Percentiles rank a stretch among this genome's conserved stretches.
Evolutionary conservation across 2,888 invertebrate species (phyloP).

Genomic region (Aphrophora alni): DNA sequence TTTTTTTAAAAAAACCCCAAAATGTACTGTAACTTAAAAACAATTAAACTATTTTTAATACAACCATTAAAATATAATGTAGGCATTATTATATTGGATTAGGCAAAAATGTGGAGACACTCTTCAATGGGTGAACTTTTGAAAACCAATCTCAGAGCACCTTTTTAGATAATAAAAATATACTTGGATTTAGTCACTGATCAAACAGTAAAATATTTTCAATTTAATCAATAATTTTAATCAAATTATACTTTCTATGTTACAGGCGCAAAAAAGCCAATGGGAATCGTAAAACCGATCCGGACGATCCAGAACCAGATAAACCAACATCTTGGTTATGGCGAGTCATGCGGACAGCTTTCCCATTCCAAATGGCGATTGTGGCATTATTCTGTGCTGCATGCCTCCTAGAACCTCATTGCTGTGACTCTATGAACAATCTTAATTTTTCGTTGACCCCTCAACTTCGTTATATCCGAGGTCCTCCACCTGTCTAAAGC

Average conservation of each 20-base stretch:
- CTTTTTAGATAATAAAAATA: no score
- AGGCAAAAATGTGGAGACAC: no score
- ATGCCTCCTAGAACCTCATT: conserved; percentile 75
- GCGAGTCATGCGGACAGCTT: conserved; percentile 73
- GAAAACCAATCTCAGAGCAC: no score
- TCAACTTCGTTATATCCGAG: conserved; percentile 80
- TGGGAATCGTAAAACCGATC: conserved; percentile 54
- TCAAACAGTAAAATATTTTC: no score
- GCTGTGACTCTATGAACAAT: conserved; percentile 80
- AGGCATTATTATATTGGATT: no score
- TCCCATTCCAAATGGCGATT: conserved; percentile 78
- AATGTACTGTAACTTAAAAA: no score
- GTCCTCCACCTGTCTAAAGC: conserved; percentile 78
- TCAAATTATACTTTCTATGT: neutral
- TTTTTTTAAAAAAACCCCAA: no score
- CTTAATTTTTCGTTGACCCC: conserved; percentile 78
- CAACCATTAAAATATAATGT: no score
- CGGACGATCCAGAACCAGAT: conserved; percentile 58
- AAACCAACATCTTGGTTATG: conserved; percentile 58
- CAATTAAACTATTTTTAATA: no score
- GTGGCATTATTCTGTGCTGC: conserved; percentile 75
- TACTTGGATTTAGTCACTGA: no score
- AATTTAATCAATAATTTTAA: no score
- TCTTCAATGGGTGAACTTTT: no score
- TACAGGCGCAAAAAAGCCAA: conserved; percentile 9